These are phyloP conservation scores for Cetonia aurata DNA, from an alignment of 2,888 invertebrate genomes.

Conservation along the genomic window DNA sequence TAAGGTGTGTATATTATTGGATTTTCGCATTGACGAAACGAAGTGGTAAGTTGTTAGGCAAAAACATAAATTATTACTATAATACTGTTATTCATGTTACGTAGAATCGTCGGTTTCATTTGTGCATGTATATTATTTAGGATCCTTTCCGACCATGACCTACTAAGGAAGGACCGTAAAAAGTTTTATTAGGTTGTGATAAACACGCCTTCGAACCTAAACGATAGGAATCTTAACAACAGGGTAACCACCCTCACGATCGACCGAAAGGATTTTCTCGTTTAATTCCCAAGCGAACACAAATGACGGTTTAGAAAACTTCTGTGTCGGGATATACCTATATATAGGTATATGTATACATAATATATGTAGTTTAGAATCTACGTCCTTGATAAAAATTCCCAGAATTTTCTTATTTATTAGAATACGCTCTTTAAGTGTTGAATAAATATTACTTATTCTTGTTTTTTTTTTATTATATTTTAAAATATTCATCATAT, in stretches of 20 bases:
- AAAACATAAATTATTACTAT: no score
- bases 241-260: slow-evolving; percentile 34
- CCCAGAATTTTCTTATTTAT: slow-evolving; percentile 23
- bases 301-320: not conserved
- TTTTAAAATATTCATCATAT: slow-evolving; percentile 3
- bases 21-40: no score
- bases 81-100: slow-evolving; percentile 2
- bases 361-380: no score
- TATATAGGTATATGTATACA: no score
- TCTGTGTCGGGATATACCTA: not conserved
- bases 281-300: not conserved
- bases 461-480: not conserved
- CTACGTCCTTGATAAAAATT: slow-evolving; percentile 21
- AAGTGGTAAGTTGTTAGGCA: no score
- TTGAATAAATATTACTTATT: slow-evolving; percentile 5
- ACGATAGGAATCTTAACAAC: slow-evolving; percentile 35
- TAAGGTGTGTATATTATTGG: slow-evolving; percentile 24
- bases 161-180: slow-evolving; percentile 33
- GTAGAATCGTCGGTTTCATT: slow-evolving; percentile 8
- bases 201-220: slow-evolving; percentile 27
- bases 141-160: slow-evolving; percentile 27
- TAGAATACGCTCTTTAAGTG: slow-evolving; percentile 27
- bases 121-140: slow-evolving; percentile 19
- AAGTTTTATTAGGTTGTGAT: slow-evolving; percentile 28
- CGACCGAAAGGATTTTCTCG: slow-evolving; percentile 15